Percentiles rank a stretch among this genome's conserved stretches.
These are phyloP conservation scores for Macaria notata DNA, from an alignment of 2,888 invertebrate species.

Conservation along the genomic window DNA sequence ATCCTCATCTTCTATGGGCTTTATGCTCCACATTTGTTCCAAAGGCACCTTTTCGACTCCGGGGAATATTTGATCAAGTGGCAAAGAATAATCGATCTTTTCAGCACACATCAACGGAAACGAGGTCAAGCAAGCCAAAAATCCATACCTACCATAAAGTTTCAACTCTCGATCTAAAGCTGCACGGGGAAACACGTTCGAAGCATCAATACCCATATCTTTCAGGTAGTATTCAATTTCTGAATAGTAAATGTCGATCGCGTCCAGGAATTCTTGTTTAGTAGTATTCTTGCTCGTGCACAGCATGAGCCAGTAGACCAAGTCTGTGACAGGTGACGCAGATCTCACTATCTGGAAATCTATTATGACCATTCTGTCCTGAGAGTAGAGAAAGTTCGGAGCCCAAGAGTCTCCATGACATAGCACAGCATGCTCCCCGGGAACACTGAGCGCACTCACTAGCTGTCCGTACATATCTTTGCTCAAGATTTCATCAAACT, in stretches of 20 bases:
- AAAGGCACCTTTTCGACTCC: conserved; percentile 48
- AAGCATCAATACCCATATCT: conserved; percentile 49
- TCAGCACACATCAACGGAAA: conserved; percentile 49
- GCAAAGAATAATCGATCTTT: conserved; percentile 44
- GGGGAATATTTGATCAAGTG: conserved; percentile 35
- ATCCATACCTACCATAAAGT: conserved; percentile 50
- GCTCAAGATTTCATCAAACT: conserved; percentile 42
- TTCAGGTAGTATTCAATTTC: conserved; percentile 45
- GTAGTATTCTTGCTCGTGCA: conserved; percentile 38
- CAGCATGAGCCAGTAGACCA: conserved; percentile 45
- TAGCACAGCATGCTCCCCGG: conserved; percentile 43
- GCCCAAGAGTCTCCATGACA: conserved; percentile 61
- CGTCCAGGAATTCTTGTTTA: conserved; percentile 46
- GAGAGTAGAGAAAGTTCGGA: conserved; percentile 51
- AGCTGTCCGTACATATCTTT: conserved; percentile 47
- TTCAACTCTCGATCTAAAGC: conserved; percentile 48
- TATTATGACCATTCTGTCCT: conserved; percentile 44
- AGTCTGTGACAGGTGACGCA: conserved; percentile 50
- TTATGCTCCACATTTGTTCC: conserved; percentile 51
- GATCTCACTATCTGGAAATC: conserved; percentile 58
- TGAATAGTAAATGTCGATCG: conserved; percentile 46
- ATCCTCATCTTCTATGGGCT: conserved; percentile 41
- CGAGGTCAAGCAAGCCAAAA: conserved; percentile 45
- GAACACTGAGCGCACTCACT: conserved; percentile 35
- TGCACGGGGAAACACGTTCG: conserved; percentile 41